A percentile compares a stretch with the other conserved stretches of the same genome.
Conservation (phyloP, 53 echinoderm and acorn worm genomes). For the Astropecten irregularis region DNA sequence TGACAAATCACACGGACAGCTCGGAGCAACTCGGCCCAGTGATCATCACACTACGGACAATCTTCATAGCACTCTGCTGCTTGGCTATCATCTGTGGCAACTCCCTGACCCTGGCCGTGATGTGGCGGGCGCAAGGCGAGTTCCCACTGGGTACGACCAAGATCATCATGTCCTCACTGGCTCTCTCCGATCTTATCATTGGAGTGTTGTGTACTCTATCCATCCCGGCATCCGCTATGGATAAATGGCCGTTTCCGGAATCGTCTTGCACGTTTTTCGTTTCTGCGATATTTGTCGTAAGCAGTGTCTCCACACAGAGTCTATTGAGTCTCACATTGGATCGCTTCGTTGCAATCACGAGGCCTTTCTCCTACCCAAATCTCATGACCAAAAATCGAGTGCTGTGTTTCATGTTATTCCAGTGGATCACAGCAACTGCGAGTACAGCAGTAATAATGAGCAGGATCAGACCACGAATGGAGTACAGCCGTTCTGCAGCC, state of each 20-base stretch:
- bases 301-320: background rate
- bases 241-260: background rate
- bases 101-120: too few species aligned
- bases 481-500: background rate
- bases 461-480: background rate
- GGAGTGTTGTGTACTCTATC: background rate
- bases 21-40: too few species aligned
- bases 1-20: too few species aligned
- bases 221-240: slow-evolving; percentile 16
- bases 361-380: slow-evolving; percentile 16
- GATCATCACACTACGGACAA: too few species aligned
- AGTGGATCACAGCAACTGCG: background rate
- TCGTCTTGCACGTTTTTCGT: background rate
- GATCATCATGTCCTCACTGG: too few species aligned
- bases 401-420: background rate
- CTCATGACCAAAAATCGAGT: slow-evolving; percentile 7
- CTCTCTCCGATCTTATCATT: too few species aligned
- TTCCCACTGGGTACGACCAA: too few species aligned
- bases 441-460: background rate
- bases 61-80: too few species aligned
- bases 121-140: too few species aligned
- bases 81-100: too few species aligned
- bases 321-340: background rate
- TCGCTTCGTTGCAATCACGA: slow-evolving; percentile 12
- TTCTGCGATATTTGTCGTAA: background rate